Evolutionary conservation across 2,113 vertebrate species (phyloP), one percentile per base, ranked within the genome.

Genomic region (Hucho hucho): DNA sequence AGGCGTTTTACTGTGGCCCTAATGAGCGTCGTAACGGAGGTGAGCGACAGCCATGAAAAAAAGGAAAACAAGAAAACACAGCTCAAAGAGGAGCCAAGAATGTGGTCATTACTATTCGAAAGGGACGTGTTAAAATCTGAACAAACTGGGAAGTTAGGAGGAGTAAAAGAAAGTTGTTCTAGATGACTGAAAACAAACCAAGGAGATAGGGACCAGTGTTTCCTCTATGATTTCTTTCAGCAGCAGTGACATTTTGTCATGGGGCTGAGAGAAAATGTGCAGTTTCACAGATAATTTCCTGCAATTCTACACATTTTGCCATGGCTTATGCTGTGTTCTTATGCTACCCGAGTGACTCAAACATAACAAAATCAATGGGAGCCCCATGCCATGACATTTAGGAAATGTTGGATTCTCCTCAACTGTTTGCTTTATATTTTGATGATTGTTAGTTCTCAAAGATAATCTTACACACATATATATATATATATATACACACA

Each of bases 41-140:
- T 58, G 61, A 69, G 61, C 59, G 20, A 46, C 78, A 46, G 9
- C 64, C 47, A 4, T 22, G 22, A 4, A 49, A 74, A 3, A 53
- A 37, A 46, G 46, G 3, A 29, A 20, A 70, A 49, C 67, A 73
- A 75, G 22, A 67, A 67, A 87, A 71, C 29, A 79, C 24, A 18
- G 28, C 49, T 22, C 20, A 13, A 32, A 46, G 9, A 43, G 24
- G 76, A 83, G 79, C 71, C 74, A 86, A 78, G 70, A 88, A 86
- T 83, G 83, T 63, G 80, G 73, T 25, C 66, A 66, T 29, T 82
- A 80, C 71, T 37, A 61, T 66, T 75, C 71, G 37, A 76, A 89
- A 81, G 68, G 29, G 82, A 85, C 86, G 75, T 91, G 89, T 91
- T 89, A 85, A 53, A 53, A 53, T 16, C 16, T 18, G 47, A 90